Conservation (phyloP, 2,888 invertebrate genomes). For the Gisinianus flammeolus region DNA sequence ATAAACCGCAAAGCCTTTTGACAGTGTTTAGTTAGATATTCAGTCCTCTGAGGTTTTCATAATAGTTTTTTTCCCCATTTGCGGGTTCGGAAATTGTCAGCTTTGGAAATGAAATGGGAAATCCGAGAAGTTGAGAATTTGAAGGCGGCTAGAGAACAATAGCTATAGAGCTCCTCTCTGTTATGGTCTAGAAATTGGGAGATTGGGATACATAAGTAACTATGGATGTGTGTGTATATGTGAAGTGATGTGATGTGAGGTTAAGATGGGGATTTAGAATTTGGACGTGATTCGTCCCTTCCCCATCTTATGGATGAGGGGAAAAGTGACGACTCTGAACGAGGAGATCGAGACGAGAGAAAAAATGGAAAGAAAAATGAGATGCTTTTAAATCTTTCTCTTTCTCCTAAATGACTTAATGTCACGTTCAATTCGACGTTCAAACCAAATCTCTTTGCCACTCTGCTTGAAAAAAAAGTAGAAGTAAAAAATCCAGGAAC, state of each 20-base stretch:
- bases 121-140: too few species aligned
- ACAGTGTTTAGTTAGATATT: not conserved
- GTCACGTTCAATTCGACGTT: too few species aligned
- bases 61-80: not conserved
- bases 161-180: too few species aligned
- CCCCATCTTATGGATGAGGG: conserved; percentile 8
- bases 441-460: not conserved
- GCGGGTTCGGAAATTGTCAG: not conserved
- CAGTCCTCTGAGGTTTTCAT: not conserved
- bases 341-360: not conserved
- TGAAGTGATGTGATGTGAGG: not conserved
- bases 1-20: not conserved
- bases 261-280: not conserved
- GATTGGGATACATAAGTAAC: not conserved
- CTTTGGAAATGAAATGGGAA: conserved; percentile 5
- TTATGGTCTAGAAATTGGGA: too few species aligned
- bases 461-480: not conserved
- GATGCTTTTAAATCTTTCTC: conserved; percentile 5
- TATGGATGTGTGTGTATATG: not conserved
- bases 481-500: not conserved
- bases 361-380: conserved; percentile 11
- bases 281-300: conserved; percentile 1
- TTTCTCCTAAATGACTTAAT: conserved; percentile 4
- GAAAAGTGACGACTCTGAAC: not conserved
- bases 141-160: too few species aligned